Evolutionary conservation across 2,888 invertebrate species (phyloP).

Genomic region (Ormyrus rosae): DNA sequence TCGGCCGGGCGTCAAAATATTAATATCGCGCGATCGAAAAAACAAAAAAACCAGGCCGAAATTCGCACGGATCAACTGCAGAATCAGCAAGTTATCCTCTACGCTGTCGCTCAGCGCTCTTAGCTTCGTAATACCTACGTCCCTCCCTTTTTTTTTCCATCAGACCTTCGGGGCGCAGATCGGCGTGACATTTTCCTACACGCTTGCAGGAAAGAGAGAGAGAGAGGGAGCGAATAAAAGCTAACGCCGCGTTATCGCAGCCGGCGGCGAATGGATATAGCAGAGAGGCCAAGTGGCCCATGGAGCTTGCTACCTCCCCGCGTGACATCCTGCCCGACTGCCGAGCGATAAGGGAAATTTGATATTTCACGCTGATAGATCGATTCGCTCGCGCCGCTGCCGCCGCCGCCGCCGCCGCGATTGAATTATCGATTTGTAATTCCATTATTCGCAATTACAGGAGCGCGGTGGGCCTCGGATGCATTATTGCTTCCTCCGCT

Average conservation of each 20-base stretch:
- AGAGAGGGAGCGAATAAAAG: not conserved
- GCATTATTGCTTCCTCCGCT: constrained; percentile 45
- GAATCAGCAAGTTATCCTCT: no score
- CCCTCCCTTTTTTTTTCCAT: no score
- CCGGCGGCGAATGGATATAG: not conserved
- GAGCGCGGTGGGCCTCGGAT: not conserved
- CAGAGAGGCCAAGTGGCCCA: constrained; percentile 28
- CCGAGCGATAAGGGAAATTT: constrained; percentile 54
- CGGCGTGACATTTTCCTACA: no score
- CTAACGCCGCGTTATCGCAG: constrained; percentile 14
- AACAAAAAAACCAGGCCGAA: no score
- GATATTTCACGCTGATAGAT: constrained; percentile 57
- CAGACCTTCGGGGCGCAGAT: no score
- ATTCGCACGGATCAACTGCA: no score
- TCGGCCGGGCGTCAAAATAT: no score
- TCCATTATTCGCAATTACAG: constrained; percentile 52
- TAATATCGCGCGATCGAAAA: no score
- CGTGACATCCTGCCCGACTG: constrained; percentile 37
- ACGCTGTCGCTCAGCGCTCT: no score
- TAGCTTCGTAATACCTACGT: no score
- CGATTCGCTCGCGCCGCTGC: constrained; percentile 4
- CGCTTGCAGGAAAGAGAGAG: no score
- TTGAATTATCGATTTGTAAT: constrained; percentile 56
- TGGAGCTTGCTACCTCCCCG: not conserved
- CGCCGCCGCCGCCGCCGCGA: not conserved